Evolutionary conservation across 2,797 vertebrate species (phyloP).

Genomic region (Chanos chanos): DNA sequence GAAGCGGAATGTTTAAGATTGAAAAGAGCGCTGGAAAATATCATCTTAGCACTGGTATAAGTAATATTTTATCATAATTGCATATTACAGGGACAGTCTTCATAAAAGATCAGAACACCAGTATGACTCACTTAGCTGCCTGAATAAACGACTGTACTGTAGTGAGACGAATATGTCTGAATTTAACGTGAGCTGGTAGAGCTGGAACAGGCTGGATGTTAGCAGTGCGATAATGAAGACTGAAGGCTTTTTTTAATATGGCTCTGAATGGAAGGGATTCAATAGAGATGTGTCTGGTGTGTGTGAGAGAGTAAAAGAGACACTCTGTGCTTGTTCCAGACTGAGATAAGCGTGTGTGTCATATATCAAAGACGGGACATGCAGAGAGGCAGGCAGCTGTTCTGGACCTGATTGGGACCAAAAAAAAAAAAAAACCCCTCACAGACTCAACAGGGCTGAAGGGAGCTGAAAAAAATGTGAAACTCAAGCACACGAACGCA

Average conservation of each 20-base stretch:
- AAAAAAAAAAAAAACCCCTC: slow-evolving; percentile 14
- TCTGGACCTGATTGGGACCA: slow-evolving; percentile 49
- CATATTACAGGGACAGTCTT: no score
- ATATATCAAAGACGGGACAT: slow-evolving; percentile 65
- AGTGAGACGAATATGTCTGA: no score
- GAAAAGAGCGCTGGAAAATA: no score
- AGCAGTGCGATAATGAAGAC: slow-evolving; percentile 23
- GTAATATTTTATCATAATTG: no score
- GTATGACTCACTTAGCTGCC: no score
- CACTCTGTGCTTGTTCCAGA: slow-evolving; percentile 49
- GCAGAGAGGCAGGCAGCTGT: slow-evolving; percentile 60
- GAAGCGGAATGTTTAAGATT: no score
- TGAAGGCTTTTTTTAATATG: slow-evolving; percentile 51
- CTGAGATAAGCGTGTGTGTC: slow-evolving; percentile 68
- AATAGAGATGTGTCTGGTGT: slow-evolving; percentile 51
- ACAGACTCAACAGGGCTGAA: slow-evolving; percentile 14
- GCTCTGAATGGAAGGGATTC: slow-evolving; percentile 43
- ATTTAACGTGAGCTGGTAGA: not conserved
- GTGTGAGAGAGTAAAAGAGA: slow-evolving; percentile 48
- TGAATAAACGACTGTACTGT: no score
- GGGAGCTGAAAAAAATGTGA: not conserved
- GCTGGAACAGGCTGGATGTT: slow-evolving; percentile 12
- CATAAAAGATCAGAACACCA: no score
- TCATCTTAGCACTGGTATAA: no score
- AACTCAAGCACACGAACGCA: not conserved